phyloP scores from a whole-genome alignment of 2,797 vertebrate genomes.

The Galagoides demidoff region DNA sequence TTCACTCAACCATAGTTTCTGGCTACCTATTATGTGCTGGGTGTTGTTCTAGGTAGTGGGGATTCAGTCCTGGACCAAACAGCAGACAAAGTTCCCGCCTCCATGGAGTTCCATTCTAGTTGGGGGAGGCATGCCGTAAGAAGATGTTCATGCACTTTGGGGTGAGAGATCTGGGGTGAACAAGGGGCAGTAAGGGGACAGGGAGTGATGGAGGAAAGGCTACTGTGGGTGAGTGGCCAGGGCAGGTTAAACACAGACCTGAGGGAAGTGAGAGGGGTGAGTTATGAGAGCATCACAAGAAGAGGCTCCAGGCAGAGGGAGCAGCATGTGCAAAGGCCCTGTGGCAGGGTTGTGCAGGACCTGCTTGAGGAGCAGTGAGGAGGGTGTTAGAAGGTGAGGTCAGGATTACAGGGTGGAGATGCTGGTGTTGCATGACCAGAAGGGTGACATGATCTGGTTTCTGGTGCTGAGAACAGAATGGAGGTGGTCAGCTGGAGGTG shows the following conservation, averaged over 20 bases:
- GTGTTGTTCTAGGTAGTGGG: background rate
- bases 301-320: background rate
- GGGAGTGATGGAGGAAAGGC: background rate
- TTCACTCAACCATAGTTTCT: background rate
- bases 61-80: background rate
- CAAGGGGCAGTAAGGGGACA: background rate
- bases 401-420: fast-evolving
- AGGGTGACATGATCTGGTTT: background rate
- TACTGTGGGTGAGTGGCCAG: background rate
- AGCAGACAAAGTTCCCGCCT: background rate
- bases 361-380: too few relatives aligned
- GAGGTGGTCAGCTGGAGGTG: background rate
- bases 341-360: fast-evolving
- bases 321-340: background rate
- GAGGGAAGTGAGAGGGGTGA: background rate
- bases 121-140: background rate
- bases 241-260: fast-evolving
- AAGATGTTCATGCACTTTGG: fast-evolving
- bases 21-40: fast-evolving
- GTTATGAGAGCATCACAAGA: fast-evolving
- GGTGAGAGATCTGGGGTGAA: background rate
- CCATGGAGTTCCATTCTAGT: fast-evolving
- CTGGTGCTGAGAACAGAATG: background rate
- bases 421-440: background rate
- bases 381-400: background rate